Evolutionary conservation across 1,140 invertebrate genomes (phyloP), one percentile per base, ranked within the genome.

Genomic region (Potamilus streckersoni): DNA sequence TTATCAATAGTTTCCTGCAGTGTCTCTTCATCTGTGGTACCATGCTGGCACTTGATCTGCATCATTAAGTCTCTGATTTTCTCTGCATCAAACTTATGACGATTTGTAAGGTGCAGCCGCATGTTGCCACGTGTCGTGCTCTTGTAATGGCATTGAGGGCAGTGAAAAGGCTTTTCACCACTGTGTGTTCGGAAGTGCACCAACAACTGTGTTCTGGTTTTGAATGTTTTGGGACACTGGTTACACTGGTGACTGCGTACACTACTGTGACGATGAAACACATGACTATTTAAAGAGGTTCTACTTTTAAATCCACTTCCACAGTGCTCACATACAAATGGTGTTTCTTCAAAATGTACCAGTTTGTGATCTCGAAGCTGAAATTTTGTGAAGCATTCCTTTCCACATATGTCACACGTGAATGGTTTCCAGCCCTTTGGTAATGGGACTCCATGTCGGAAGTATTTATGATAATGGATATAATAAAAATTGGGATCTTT

Each of bases 101-200:
- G 80, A 71, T 83, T 84, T 5, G 71, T 80, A 1, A 86, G 76
- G 73, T 86, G 84, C 11, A 86, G 77, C 60, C 83, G 74, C 83
- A 86, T 84, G 73, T 86, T 86, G 4, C 84, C 84, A 1, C 84
- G 74, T 15, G 84, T 86, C 2, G 84, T 86, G 62, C 82, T 83
- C 38, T 79, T 77, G 71, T 86, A 86, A 0, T 69, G 64, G 75
- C 97, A 98, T 95, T 95, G 95, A 94, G 95, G 96, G 91, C 97
- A 98, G 16, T 75, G 77, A 72, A 87, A 88, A 38, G 97, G 97
- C 90, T 98, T 98, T 91, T 98, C 97, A 59, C 97, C 97, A 81
- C 98, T 92, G 92, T 99, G 98, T 87, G 99, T 99, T 84, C 98
- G 93, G 78, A 96, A 97, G 91, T 99, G 98, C 90, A 99, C 98